These are phyloP conservation scores for Drosophila nigromelanica DNA, from an alignment of 1,140 invertebrate species.

Conservation along the genomic window DNA sequence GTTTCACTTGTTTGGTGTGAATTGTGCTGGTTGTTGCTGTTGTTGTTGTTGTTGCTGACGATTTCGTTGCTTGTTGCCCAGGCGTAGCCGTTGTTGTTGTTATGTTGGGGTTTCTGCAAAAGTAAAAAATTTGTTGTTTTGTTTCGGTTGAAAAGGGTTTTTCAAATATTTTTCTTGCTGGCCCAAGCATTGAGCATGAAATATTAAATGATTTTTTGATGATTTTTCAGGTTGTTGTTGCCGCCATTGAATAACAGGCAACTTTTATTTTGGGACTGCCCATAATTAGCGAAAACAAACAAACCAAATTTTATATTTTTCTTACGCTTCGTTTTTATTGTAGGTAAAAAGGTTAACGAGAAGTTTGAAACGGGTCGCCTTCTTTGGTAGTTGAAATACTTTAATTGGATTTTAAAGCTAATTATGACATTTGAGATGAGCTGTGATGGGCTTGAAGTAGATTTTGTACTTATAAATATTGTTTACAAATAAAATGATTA, in stretches of 20 bases:
- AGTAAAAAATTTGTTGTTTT: constrained; percentile 51
- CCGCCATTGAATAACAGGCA: constrained; percentile 10
- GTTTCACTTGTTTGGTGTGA: constrained; percentile 22
- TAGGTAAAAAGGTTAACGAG: constrained; percentile 4
- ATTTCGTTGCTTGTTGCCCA: constrained; percentile 58
- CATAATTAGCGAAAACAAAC: constrained; percentile 60
- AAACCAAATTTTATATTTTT: constrained; percentile 40
- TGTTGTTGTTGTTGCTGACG: constrained; percentile 44
- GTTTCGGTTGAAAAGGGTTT: constrained; percentile 54
- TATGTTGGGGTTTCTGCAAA: constrained; percentile 65
- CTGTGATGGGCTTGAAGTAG: not conserved
- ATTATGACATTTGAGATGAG: constrained; percentile 16
- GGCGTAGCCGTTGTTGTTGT: constrained; percentile 44
- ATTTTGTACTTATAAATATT: not conserved
- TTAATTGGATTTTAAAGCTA: constrained; percentile 44
- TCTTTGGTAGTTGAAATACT: constrained; percentile 2
- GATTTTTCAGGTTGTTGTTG: constrained; percentile 39
- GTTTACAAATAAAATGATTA: too few species aligned
- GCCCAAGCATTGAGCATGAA: constrained; percentile 55
- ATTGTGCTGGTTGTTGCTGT: constrained; percentile 54
- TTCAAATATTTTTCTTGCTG: constrained; percentile 31
- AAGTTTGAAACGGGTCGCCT: constrained; percentile 11
- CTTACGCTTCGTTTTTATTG: constrained; percentile 14
- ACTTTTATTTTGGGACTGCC: constrained; percentile 9
- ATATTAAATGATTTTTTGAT: constrained; percentile 69